These are phyloP conservation scores for Malaclemys terrapin DNA, from an alignment of 2,113 vertebrate species.

Conservation along the genomic window DNA sequence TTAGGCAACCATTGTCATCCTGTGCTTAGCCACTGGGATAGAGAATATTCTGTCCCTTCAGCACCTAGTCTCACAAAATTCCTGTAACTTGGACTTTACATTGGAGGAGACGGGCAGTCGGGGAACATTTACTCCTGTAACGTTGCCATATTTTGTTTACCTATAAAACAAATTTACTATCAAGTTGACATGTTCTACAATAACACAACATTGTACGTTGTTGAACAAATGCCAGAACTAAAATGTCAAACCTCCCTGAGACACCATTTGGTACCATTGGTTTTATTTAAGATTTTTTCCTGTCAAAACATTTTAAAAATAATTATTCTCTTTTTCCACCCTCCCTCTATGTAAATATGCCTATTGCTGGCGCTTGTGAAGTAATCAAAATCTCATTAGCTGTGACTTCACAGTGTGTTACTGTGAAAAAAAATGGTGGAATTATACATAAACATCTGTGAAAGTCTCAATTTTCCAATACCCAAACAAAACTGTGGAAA, in stretches of 20 bases:
- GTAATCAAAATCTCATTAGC: background rate
- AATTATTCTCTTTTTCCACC: background rate
- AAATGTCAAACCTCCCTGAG: fast-evolving
- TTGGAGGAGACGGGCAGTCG: background rate
- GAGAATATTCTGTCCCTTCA: background rate
- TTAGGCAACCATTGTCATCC: background rate
- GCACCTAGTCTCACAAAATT: fast-evolving
- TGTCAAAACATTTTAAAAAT: background rate
- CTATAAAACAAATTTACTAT: background rate
- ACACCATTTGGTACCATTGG: background rate
- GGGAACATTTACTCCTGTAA: background rate
- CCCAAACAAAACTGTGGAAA: background rate
- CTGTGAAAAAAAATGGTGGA: background rate
- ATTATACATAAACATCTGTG: fast-evolving
- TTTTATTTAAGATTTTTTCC: background rate
- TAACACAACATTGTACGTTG: background rate
- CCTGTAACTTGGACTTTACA: fast-evolving
- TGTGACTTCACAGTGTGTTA: fast-evolving
- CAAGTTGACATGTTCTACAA: fast-evolving
- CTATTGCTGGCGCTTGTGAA: background rate
- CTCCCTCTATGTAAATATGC: fast-evolving
- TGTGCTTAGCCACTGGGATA: background rate
- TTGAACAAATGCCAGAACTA: fast-evolving
- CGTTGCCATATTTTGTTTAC: background rate
- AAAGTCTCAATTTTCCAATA: background rate